These are phyloP conservation scores for Sepioteuthis lessoniana DNA, from an alignment of 2,888 invertebrate genomes.

Conservation along the genomic window DNA sequence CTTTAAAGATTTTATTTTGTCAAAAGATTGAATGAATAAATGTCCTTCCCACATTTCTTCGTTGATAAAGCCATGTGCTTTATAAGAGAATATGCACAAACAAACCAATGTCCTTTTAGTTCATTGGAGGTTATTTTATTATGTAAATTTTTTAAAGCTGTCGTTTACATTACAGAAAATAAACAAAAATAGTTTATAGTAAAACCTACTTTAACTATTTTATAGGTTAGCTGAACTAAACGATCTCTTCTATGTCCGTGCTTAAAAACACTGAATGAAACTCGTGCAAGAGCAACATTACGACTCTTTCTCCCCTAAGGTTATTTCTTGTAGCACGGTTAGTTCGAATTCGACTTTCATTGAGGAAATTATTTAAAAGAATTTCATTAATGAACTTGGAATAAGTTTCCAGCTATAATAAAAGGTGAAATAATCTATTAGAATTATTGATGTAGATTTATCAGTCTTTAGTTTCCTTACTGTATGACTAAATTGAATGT, in stretches of 20 bases:
- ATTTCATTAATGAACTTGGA: too few species aligned
- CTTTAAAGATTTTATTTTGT: neutral
- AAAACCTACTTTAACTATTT: neutral
- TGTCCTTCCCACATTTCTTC: neutral
- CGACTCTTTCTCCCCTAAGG: neutral
- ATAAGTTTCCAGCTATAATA: too few species aligned
- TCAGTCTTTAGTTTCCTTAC: too few species aligned
- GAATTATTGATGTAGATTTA: too few species aligned
- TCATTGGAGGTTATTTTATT: neutral
- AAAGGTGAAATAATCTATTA: too few species aligned
- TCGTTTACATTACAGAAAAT: neutral
- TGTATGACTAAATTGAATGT: too few species aligned
- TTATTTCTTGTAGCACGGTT: too few species aligned
- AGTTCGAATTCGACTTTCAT: too few species aligned
- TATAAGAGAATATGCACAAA: neutral
- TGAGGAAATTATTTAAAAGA: too few species aligned
- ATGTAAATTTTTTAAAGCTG: neutral
- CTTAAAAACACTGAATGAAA: neutral
- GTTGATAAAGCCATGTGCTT: neutral
- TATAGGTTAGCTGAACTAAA: neutral
- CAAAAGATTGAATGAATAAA: neutral
- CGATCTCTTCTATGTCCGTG: neutral
- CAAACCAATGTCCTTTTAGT: slow-evolving; percentile 15
- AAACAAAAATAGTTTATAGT: neutral
- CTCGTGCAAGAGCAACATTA: neutral